These are phyloP conservation scores for Megaceryle torquata DNA, from an alignment of 2,113 vertebrate species.

Conservation along the genomic window DNA sequence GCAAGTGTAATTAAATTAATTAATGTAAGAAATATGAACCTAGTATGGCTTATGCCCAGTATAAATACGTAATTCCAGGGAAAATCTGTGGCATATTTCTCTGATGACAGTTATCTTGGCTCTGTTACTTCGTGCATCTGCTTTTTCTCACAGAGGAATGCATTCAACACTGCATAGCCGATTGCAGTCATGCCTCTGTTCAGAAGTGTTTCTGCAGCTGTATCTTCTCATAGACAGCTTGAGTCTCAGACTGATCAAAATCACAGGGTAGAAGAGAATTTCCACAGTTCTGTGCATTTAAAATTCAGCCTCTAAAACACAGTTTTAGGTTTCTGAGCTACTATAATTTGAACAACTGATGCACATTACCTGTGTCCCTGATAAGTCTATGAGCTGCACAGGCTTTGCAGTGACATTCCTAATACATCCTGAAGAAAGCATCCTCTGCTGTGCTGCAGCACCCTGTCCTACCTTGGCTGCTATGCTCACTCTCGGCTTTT, in stretches of 20 bases:
- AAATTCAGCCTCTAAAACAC: accelerated
- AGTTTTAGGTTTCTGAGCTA: background rate
- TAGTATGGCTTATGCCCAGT: background rate
- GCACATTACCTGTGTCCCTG: accelerated
- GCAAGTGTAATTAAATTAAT: slow-evolving; percentile 43
- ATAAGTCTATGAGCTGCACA: background rate
- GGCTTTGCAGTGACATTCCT: background rate
- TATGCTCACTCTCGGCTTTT: background rate
- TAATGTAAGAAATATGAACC: slow-evolving; percentile 29
- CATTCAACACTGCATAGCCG: background rate
- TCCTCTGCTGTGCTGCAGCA: background rate
- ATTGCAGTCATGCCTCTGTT: background rate
- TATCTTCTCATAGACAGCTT: background rate
- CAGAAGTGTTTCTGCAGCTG: background rate
- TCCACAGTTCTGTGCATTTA: background rate
- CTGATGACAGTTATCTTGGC: background rate
- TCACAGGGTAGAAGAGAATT: background rate
- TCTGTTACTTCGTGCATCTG: background rate
- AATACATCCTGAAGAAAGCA: background rate
- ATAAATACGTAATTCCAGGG: background rate
- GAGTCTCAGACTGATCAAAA: background rate
- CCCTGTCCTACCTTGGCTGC: background rate
- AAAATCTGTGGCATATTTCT: background rate
- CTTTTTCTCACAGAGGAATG: slow-evolving; percentile 23
- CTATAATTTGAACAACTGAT: background rate